phyloP scores from a whole-genome alignment of 2,888 invertebrate species.

The Lepidonotus clava region DNA sequence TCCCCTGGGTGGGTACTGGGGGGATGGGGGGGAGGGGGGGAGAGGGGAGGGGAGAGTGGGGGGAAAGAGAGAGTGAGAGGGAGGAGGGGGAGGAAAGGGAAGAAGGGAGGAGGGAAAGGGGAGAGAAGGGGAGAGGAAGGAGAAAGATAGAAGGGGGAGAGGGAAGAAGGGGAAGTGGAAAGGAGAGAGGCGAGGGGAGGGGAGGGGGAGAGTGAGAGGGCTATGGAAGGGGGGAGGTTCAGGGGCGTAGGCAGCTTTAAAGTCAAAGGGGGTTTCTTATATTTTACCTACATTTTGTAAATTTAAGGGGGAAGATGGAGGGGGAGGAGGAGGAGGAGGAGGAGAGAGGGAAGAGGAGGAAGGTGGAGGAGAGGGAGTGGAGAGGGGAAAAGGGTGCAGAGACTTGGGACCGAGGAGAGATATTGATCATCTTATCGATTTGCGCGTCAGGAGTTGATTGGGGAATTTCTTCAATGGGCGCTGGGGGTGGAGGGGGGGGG shows the following conservation, averaged over 20 bases:
- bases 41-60: background rate
- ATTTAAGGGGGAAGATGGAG: background rate
- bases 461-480: slow-evolving; percentile 8
- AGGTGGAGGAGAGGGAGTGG: slow-evolving; percentile 11
- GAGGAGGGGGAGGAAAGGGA: background rate
- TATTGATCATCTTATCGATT: background rate
- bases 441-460: background rate
- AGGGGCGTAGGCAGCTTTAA: background rate
- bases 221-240: background rate
- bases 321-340: background rate
- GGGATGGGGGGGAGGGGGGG: background rate
- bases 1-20: background rate
- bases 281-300: too few relatives aligned
- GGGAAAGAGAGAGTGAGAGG: background rate
- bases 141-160: background rate
- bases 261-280: background rate
- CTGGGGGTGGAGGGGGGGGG: background rate
- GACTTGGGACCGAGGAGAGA: background rate
- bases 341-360: too few relatives aligned
- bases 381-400: background rate
- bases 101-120: background rate
- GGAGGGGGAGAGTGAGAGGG: background rate
- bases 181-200: background rate
- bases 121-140: background rate
- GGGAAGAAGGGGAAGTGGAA: background rate